Percentiles rank a stretch among this genome's conserved stretches.
Conservation (phyloP, 2,888 invertebrate genomes). For the Pristionchus exspectatus region DNA sequence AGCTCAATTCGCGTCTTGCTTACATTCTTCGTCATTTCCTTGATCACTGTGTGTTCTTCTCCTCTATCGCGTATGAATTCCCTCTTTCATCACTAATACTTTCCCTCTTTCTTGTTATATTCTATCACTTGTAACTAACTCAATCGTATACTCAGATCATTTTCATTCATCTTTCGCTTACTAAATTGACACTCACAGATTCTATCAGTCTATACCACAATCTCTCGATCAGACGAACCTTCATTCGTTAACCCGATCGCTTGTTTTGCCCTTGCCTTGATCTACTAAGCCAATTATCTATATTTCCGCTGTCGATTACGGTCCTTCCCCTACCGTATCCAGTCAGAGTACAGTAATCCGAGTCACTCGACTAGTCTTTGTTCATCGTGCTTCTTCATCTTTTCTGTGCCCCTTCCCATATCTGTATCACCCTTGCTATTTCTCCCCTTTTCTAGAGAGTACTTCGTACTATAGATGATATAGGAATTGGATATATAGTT, state of each 20-base stretch:
- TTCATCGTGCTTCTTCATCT: not conserved
- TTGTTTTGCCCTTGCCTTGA: conserved; percentile 8
- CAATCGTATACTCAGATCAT: not conserved
- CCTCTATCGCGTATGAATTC: not conserved
- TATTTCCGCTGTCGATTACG: not conserved
- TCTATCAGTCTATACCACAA: not conserved
- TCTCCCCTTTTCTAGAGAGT: not conserved
- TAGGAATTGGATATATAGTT: conserved; percentile 41
- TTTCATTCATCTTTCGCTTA: not conserved
- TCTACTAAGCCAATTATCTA: not conserved
- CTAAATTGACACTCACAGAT: not conserved
- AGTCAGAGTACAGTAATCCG: not conserved
- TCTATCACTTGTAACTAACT: not conserved
- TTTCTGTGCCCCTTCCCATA: not conserved
- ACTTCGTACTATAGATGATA: conserved; percentile 13
- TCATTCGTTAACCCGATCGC: conserved; percentile 22
- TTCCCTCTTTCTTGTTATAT: not conserved
- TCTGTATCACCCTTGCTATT: not conserved
- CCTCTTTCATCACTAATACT: not conserved
- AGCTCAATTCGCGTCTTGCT: not conserved
- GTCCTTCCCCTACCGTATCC: conserved; percentile 38
- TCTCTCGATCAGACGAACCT: not conserved
- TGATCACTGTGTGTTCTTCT: not conserved
- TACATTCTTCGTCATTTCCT: not conserved
- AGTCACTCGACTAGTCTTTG: not conserved